Evolutionary conservation across 2,888 invertebrate genomes (phyloP).

Genomic region (Zelleria hepariella): DNA sequence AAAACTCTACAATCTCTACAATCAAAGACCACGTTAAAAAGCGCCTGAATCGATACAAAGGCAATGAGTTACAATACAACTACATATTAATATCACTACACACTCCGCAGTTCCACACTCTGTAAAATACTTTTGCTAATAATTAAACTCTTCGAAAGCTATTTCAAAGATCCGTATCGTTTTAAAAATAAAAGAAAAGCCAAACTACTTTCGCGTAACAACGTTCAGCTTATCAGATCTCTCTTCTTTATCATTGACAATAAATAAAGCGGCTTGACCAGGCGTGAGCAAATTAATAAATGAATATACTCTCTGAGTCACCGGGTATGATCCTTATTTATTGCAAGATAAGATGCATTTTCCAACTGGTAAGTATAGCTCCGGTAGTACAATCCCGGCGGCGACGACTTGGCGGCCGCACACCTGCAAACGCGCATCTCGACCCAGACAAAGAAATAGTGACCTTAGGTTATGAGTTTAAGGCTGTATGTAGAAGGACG

Average conservation of each 20-base stretch:
- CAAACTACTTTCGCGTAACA: not conserved
- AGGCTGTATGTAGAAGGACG: constrained; percentile 15
- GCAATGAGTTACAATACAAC: not conserved
- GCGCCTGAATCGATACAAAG: not conserved
- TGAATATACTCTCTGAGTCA: constrained; percentile 45
- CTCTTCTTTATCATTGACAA: not conserved
- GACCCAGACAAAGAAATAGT: constrained; percentile 18
- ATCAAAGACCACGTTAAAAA: too few relatives aligned
- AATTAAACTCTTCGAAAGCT: not conserved
- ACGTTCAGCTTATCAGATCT: not conserved
- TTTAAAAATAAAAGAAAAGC: not conserved
- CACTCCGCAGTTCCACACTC: too few relatives aligned
- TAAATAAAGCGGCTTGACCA: constrained; percentile 29
- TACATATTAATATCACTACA: not conserved
- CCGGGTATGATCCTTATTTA: not conserved
- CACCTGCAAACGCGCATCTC: constrained; percentile 66
- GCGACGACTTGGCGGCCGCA: constrained; percentile 66
- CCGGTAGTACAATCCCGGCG: constrained; percentile 38
- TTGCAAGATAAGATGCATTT: not conserved
- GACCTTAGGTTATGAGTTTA: constrained; percentile 15
- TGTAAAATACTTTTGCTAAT: too few relatives aligned
- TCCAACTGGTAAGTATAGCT: not conserved
- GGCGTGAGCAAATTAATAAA: constrained; percentile 66
- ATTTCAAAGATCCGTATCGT: too few relatives aligned
- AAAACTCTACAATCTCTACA: not conserved